These are phyloP conservation scores for Pristionchus fissidentatus DNA, from an alignment of 2,888 invertebrate genomes.

Conservation along the genomic window DNA sequence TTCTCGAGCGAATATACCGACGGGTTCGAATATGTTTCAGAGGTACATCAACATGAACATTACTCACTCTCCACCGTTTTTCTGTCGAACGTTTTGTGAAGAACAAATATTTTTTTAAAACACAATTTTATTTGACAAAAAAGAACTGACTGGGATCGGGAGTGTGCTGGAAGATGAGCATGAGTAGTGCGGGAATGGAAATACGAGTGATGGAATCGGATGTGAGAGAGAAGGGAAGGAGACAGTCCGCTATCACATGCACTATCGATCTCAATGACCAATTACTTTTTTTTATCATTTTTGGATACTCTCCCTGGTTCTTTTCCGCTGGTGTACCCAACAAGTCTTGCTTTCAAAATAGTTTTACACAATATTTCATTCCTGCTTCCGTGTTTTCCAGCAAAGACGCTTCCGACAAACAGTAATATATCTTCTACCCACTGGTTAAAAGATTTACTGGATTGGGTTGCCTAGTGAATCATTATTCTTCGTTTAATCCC, in stretches of 20 bases:
- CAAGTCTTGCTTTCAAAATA: no score
- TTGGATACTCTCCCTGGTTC: background rate
- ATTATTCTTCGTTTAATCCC: conserved; percentile 72
- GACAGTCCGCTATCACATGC: conserved; percentile 93
- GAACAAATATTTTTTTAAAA: background rate
- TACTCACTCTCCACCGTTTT: background rate
- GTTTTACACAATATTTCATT: no score
- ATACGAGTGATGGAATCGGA: conserved; percentile 65
- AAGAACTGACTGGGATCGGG: conserved; percentile 85
- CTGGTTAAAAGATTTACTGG: no score
- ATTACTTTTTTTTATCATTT: background rate
- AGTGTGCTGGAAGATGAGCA: conserved; percentile 97
- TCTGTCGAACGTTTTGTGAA: background rate
- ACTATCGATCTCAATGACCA: conserved; percentile 79
- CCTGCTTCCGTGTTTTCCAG: no score
- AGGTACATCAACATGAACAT: background rate
- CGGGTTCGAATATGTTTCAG: background rate
- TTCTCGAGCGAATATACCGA: background rate
- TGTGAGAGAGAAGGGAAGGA: conserved; percentile 91
- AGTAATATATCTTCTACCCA: no score
- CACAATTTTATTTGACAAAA: background rate
- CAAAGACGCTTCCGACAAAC: no score
- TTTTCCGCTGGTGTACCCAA: no score
- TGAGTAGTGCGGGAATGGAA: conserved; percentile 83
- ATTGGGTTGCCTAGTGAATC: background rate